Conservation (phyloP, 2,888 invertebrate genomes). For the Agonopterix heracliana region DNA sequence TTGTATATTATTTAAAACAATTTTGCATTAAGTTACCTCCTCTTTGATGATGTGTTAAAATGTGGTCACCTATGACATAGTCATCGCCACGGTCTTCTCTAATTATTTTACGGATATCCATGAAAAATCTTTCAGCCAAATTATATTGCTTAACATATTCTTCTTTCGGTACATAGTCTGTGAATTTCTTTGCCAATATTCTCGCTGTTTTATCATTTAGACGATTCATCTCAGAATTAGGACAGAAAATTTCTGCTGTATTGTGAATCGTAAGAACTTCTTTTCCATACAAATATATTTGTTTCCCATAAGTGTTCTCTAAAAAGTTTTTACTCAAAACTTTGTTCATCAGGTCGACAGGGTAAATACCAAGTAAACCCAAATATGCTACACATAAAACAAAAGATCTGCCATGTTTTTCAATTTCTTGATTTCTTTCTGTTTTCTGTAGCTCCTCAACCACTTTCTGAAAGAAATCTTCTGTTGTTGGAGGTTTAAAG, state of each 20-base stretch:
- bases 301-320: slow-evolving; percentile 69
- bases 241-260: slow-evolving; percentile 76
- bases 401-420: slow-evolving; percentile 76
- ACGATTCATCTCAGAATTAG: slow-evolving; percentile 73
- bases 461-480: slow-evolving; percentile 49
- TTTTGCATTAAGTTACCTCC: slow-evolving; percentile 56
- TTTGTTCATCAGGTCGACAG: slow-evolving; percentile 75
- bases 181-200: slow-evolving; percentile 75
- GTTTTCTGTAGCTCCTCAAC: slow-evolving; percentile 70
- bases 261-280: slow-evolving; percentile 80
- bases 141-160: slow-evolving; percentile 69
- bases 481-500: slow-evolving; percentile 63
- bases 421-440: slow-evolving; percentile 72
- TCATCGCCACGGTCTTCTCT: slow-evolving; percentile 61
- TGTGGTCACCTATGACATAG: slow-evolving; percentile 69
- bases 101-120: slow-evolving; percentile 73
- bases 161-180: slow-evolving; percentile 75
- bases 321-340: slow-evolving; percentile 77
- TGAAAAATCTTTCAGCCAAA: slow-evolving; percentile 72
- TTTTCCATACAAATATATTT: slow-evolving; percentile 59
- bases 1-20: neutral
- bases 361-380: slow-evolving; percentile 71
- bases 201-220: slow-evolving; percentile 62
- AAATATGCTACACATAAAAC: slow-evolving; percentile 78
- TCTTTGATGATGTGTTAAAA: slow-evolving; percentile 81